phyloP scores from a whole-genome alignment of 2,797 vertebrate genomes.

The Prunella strophiata region DNA sequence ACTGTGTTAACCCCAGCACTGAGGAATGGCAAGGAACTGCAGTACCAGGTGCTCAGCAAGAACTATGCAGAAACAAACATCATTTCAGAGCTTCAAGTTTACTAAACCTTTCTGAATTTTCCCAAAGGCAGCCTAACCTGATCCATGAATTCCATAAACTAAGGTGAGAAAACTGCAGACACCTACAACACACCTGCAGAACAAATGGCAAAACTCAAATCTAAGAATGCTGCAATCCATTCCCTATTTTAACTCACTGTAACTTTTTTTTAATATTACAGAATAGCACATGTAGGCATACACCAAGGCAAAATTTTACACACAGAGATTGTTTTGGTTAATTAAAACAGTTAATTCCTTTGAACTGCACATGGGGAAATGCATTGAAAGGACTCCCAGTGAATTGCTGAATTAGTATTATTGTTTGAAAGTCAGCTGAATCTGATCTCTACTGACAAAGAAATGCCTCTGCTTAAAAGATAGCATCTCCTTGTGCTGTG shows the following conservation, averaged over 20 bases:
- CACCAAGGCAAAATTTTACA: not conserved
- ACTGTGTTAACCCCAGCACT: not conserved
- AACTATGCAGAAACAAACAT: not conserved
- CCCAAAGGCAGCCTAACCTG: not conserved
- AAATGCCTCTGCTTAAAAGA: not conserved
- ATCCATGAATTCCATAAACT: not conserved
- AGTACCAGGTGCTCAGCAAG: not conserved
- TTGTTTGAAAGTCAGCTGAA: not conserved
- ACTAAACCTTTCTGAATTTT: not conserved
- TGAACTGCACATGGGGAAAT: not conserved
- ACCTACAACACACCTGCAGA: fast-evolving
- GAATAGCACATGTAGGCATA: not conserved
- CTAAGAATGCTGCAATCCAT: not conserved
- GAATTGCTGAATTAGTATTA: not conserved
- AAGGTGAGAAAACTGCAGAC: not conserved
- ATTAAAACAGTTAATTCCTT: not conserved
- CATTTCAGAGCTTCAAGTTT: not conserved
- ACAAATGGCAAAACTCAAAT: not conserved
- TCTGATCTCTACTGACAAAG: not conserved
- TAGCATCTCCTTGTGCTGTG: not conserved
- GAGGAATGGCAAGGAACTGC: not conserved
- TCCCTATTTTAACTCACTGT: not conserved
- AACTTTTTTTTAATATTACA: not conserved
- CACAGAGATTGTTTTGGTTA: not conserved
- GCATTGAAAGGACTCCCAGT: not conserved